phyloP scores from a whole-genome alignment of 2,797 vertebrate species.

The Karalla daura region DNA sequence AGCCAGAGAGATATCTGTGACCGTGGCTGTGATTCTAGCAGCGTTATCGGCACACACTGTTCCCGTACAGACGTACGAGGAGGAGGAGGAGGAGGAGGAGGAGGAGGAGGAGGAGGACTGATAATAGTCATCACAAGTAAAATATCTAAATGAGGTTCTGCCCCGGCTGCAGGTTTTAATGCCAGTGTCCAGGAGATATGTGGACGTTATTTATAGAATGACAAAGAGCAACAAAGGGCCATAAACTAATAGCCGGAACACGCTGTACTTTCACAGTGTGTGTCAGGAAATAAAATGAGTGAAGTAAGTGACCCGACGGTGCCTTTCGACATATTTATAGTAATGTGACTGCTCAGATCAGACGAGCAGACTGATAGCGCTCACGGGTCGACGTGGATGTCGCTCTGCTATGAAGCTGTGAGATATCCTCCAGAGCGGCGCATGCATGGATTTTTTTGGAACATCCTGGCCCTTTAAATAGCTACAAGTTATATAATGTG shows the following conservation, averaged over 20 bases:
- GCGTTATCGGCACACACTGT: slow-evolving; percentile 31
- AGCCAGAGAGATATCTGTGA: slow-evolving; percentile 11
- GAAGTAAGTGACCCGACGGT: slow-evolving; percentile 14
- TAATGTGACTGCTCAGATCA: slow-evolving; percentile 23
- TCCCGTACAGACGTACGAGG: background rate
- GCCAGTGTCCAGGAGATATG: slow-evolving; percentile 11
- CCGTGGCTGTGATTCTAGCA: slow-evolving; percentile 22
- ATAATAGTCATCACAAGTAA: slow-evolving; percentile 13
- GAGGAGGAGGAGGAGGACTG: slow-evolving; percentile 4
- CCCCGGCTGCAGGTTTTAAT: background rate
- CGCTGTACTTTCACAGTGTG: slow-evolving; percentile 2
- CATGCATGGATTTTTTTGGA: slow-evolving; percentile 6
- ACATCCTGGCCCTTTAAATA: slow-evolving; percentile 28
- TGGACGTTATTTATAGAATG: slow-evolving; percentile 22
- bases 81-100: no score
- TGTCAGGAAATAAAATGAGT: slow-evolving; percentile 26
- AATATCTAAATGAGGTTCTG: background rate
- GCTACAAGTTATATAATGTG: slow-evolving; percentile 39
- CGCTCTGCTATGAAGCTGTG: slow-evolving; percentile 22
- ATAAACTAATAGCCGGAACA: slow-evolving; percentile 28
- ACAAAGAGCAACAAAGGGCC: slow-evolving; percentile 21
- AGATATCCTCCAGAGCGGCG: slow-evolving; percentile 3
- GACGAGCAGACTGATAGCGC: slow-evolving; percentile 3
- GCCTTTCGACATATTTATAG: slow-evolving; percentile 28
- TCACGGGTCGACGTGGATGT: slow-evolving; percentile 13